Evolutionary conservation across 2,888 invertebrate genomes (phyloP), one percentile per base, ranked within the genome.

Genomic region (Drosophila rellima): DNA sequence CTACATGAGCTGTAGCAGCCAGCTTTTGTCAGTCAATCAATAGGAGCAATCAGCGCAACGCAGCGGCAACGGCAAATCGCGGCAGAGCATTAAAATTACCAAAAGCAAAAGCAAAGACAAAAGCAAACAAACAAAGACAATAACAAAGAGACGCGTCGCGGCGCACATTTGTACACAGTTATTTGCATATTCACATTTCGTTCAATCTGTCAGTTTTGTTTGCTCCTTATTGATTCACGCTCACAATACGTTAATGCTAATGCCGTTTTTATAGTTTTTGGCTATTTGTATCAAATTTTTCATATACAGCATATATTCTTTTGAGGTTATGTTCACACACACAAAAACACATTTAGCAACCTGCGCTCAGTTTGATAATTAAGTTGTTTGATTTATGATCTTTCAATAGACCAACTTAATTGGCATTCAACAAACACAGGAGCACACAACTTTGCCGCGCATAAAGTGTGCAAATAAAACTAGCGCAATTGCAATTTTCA

Each of bases 181-280:
- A 84, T 85, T 83, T 86, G 71, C 84, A 85, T 88, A 88, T 71
- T 70, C 51, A 66, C 77, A 81, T 83, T 81, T 78, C 74, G 79
- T 56, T 75, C 52, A 72, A 83, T 64, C 69, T 67, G 42, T 70
- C 68, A 75, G 73, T 73, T 69, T 59, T 68, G 74, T 82, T 70
- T 74, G 71, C 63, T 63, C 74, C 73, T 70, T 50, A 68, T 77
- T 62, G 67, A 79, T 64, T 66, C 55, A 63, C 64, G 70, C 74
- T 70, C 73, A 47, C 39, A 62, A 44, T 60, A 23, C 10, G 18
- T 26, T 57, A 63, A 76, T 59, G 73, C 66, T 63, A 76, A 74
- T 86, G 76, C 18, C 47, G 51, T 60, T 71, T 78, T 87, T 82
- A 84, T 70, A 64, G 66, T 73, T 74, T 57, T 67, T 20, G 44